Base-by-base conservation (phyloP, 2,888 invertebrate species). In the Xestoiulus laeticollis region DNA sequence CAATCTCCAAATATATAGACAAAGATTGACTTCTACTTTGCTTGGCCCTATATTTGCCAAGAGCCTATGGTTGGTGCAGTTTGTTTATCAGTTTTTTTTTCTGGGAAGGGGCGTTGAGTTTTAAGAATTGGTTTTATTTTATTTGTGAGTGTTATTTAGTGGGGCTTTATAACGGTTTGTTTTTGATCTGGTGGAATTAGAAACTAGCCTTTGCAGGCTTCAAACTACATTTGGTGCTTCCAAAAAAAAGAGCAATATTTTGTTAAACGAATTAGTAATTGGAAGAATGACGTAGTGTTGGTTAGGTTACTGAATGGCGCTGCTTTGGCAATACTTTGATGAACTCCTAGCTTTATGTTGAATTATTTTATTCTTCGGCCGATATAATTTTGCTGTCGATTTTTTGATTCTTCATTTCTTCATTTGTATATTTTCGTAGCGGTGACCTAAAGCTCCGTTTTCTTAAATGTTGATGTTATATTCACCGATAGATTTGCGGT, bases 231-330 rank as follows among this genome's bases (percentile, higher is more conserved):
- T 78, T 78, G 78, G 78, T 78, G 78, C 78, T 78, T 78, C 78
- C 78, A 78, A 78, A 78, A 78, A n/a, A 78, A 78, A 26, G 78
- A 78, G 78, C 78, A 78, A 78, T 78, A 78, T 78, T 78, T 78
- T 78, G 78, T 32, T 78, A 78, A 78, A 32, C 16, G 16, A 30
- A 78, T 78, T 78, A 30, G 30, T n/a, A n/a, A n/a, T 30, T 78
- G 30, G 30, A 78, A 78, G 14, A 78, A 78, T 78, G 30, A 26
- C 26, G 22, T 32, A 78, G 78, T 78, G 78, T 16, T 78, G 78
- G 78, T 78, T 30, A 78, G 78, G 78, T 78, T 30, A 78, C 78
- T 78, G 30, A 78, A 78, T 30, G 78, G 78, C 30, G 16, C 78
- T 30, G 26, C 30, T 78, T 78, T 78, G 78, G 78, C 78, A 78